Base-by-base conservation (phyloP, 1,140 invertebrate species). In the Aculops lycopersici region DNA sequence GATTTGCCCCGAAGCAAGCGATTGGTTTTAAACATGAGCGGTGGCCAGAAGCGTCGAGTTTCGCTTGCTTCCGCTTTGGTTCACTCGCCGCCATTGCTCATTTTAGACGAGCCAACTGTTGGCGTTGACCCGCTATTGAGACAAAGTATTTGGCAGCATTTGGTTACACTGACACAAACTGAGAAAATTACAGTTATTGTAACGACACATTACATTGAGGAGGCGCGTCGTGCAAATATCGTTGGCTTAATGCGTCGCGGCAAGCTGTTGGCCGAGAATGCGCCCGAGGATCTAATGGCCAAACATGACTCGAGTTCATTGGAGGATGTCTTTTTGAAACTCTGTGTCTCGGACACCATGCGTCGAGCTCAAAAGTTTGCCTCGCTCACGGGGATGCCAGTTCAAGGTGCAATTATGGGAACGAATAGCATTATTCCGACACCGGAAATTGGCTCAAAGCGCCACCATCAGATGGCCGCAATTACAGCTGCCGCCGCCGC, bases 61-160 rank as follows among this genome's bases (percentile, higher is more conserved):
- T 84, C 78, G 3, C 80, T 92, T 51, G 79, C 80, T 1, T 73
- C 80, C 17, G 81, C 81, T 3, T 60, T 92, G 5, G 72, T 90
- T 62, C 79, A 88, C 50, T 75, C 81, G 57, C 81, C 83, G 0
- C 74, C 84, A 55, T 63, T 90, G 15, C 58, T 92, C 14, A 84
- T 92, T 52, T 63, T 92, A 14, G 83, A 92, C 53, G 83, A 92
- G 54, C 83, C 81, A 0, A 88, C 83, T 0, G 81, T 88, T 19
- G 79, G 79, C 17, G 74, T 84, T 20, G 79, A 86, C 61, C 78
- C 78, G 0, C 56, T 84, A 16, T 63, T 83, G 2, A 64, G 84
- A 47, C 72, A 83, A 54, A 76, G 68, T 13, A 83, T 86, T 49
- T 86, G 78, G 78, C 72, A 76, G 47, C 76, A 83, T 51, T 58